phyloP scores from a whole-genome alignment of 2,113 vertebrate genomes.

The Phalacrocorax carbo region DNA sequence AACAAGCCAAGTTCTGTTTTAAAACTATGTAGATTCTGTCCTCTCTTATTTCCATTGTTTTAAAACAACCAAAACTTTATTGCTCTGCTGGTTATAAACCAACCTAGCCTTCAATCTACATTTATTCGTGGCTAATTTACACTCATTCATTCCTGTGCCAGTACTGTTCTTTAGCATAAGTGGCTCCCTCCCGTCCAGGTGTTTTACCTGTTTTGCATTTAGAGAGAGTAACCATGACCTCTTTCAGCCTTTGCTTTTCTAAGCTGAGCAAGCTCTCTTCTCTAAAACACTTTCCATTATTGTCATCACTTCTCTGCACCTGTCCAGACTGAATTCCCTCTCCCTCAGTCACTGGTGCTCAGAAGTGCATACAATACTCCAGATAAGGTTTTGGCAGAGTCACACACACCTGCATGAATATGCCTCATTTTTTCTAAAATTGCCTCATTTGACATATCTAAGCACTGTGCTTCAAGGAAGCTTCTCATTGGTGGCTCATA shows the following conservation, averaged over 20 bases:
- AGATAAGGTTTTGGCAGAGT: slow-evolving; percentile 27
- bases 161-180: neutral
- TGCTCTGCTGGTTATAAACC: neutral
- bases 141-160: neutral
- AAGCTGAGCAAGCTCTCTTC: neutral
- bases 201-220: slow-evolving; percentile 9
- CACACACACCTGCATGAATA: neutral
- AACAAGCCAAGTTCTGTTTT: neutral
- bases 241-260: neutral
- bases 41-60: neutral
- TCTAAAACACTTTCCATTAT: neutral
- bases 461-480: neutral
- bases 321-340: slow-evolving; percentile 14
- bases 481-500: neutral
- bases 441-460: neutral
- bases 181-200: neutral
- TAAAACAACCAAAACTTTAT: neutral
- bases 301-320: neutral
- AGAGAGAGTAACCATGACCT: neutral
- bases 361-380: neutral
- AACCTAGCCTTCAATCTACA: neutral
- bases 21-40: neutral
- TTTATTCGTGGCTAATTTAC: neutral
- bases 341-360: neutral
- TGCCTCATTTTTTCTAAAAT: neutral